Percentiles rank a stretch among this genome's conserved stretches.
Evolutionary conservation across 2,888 invertebrate genomes (phyloP).

Genomic region (Venusia cambrica): DNA sequence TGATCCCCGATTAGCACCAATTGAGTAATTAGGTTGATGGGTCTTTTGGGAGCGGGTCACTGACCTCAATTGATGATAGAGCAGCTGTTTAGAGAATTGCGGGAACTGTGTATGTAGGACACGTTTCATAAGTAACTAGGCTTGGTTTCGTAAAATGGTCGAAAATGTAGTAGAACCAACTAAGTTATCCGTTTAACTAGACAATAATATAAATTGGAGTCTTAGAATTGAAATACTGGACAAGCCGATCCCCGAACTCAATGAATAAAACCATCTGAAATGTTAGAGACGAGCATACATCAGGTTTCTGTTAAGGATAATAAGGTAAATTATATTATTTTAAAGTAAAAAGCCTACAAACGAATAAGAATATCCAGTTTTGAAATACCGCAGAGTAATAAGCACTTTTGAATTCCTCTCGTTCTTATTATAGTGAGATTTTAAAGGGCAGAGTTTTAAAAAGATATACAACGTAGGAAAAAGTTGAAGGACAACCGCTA

Average conservation of each 20-base stretch:
- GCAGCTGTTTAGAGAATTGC: conserved; percentile 12
- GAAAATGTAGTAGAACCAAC: no score
- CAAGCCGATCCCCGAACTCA: no score
- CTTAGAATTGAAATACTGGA: no score
- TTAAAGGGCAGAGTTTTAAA: conserved; percentile 17
- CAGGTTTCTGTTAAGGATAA: no score
- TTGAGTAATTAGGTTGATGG: conserved; percentile 53
- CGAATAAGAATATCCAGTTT: no score
- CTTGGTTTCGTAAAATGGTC: no score
- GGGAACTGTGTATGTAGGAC: conserved; percentile 5
- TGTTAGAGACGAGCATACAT: no score
- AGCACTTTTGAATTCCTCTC: conserved; percentile 7
- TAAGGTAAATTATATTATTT: no score
- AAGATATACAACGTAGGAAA: conserved; percentile 14
- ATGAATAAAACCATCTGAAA: no score
- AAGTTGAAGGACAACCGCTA: conserved; percentile 18
- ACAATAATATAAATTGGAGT: no score
- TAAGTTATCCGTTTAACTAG: no score
- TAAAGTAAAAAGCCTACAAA: no score
- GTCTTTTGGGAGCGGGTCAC: conserved; percentile 21
- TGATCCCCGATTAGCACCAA: conserved; percentile 51
- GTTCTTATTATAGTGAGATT: conserved; percentile 10
- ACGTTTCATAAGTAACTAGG: neutral
- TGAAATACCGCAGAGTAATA: conserved; percentile 6
- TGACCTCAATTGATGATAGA: conserved; percentile 9